Percentiles rank a stretch among this genome's conserved stretches.
Evolutionary conservation across 2,888 invertebrate genomes (phyloP).

Genomic region (Drosophila birchii): DNA sequence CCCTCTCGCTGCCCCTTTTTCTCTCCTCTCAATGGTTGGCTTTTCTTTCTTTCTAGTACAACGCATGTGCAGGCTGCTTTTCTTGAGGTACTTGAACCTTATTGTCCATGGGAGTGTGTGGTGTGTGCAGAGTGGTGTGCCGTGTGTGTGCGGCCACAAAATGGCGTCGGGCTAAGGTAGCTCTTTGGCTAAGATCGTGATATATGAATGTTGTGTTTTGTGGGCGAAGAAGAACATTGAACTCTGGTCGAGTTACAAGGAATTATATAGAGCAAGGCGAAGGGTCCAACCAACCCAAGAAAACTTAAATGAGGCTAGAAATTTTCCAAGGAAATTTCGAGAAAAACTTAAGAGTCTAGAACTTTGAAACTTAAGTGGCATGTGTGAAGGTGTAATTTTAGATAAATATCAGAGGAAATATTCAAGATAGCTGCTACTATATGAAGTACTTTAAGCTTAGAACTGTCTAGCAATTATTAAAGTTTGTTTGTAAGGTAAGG

Average conservation of each 20-base stretch:
- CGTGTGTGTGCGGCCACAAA: slow-evolving; percentile 52
- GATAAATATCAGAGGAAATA: not conserved
- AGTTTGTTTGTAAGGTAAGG: too few relatives aligned
- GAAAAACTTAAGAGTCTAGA: not conserved
- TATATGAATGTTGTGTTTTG: slow-evolving; percentile 61
- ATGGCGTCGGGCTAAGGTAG: slow-evolving; percentile 63
- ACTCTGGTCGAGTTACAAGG: slow-evolving; percentile 18
- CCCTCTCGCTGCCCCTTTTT: slow-evolving; percentile 3
- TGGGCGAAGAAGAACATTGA: slow-evolving; percentile 55
- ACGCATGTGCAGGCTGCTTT: slow-evolving; percentile 70
- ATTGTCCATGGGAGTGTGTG: slow-evolving; percentile 25
- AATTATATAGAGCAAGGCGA: slow-evolving; percentile 45
- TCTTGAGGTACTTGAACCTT: slow-evolving; percentile 76
- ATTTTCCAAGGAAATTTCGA: not conserved
- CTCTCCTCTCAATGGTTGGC: slow-evolving; percentile 3
- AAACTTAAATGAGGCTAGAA: not conserved
- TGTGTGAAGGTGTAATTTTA: not conserved
- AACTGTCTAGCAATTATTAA: not conserved
- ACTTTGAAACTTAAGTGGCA: not conserved
- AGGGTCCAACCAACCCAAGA: slow-evolving; percentile 42
- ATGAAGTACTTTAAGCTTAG: not conserved
- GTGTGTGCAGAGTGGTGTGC: slow-evolving; percentile 7
- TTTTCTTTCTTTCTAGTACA: slow-evolving; percentile 32
- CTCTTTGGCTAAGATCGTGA: slow-evolving; percentile 50
- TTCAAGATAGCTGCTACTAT: not conserved